These are phyloP conservation scores for Laticauda laticaudata DNA, from an alignment of 2,113 vertebrate species.

Conservation along the genomic window DNA sequence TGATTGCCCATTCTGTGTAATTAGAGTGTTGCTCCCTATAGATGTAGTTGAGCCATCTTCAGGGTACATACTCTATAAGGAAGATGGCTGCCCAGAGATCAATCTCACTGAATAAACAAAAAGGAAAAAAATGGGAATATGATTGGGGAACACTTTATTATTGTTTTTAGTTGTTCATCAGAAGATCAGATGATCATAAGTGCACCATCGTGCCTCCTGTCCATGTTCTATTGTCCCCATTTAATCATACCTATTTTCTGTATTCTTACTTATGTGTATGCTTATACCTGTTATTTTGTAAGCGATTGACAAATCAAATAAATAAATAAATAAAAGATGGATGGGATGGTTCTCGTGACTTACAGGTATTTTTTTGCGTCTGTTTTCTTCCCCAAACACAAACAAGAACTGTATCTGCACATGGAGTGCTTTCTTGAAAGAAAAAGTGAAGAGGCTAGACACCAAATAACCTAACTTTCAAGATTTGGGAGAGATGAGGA, in stretches of 20 bases:
- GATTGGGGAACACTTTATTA: background rate
- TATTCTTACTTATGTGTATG: too few relatives aligned
- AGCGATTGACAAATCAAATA: too few relatives aligned
- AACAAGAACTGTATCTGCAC: background rate
- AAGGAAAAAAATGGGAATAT: background rate
- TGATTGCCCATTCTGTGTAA: background rate
- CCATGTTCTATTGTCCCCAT: too few relatives aligned
- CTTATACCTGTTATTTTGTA: too few relatives aligned
- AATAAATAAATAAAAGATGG: background rate
- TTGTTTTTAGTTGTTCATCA: background rate
- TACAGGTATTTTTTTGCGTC: background rate
- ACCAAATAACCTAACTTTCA: background rate
- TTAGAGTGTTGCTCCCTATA: background rate
- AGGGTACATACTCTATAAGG: background rate
- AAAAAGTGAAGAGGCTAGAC: background rate
- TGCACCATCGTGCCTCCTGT: too few relatives aligned
- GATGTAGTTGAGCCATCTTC: background rate
- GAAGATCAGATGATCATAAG: background rate
- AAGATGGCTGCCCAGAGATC: background rate
- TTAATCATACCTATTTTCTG: too few relatives aligned
- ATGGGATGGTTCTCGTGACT: background rate
- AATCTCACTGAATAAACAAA: background rate
- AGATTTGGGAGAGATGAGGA: background rate
- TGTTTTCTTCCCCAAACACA: background rate
- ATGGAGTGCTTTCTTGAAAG: background rate